Conservation (phyloP, 2,113 vertebrate species). For the Vulpes ferrilata region DNA sequence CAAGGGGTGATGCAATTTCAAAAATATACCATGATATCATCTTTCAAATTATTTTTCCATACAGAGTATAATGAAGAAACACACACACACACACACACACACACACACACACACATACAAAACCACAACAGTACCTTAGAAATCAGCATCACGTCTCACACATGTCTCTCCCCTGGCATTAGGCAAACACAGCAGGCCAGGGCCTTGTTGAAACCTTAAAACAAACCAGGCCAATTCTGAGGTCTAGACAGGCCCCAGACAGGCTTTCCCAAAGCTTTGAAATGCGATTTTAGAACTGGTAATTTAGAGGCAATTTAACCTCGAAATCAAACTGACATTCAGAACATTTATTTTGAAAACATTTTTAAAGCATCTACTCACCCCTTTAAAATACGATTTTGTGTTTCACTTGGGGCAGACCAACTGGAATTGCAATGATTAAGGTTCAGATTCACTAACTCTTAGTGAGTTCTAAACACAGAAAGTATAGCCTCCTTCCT, state of each 20-base stretch:
- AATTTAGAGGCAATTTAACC: constrained; percentile 76
- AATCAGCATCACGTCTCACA: constrained; percentile 42
- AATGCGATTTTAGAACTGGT: constrained; percentile 71
- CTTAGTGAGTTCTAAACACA: not conserved
- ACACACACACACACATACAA: not conserved
- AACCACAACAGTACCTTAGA: constrained; percentile 2
- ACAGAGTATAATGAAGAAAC: constrained; percentile 4
- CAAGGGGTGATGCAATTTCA: constrained; percentile 12
- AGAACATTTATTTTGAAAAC: constrained; percentile 78
- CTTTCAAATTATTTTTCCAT: constrained; percentile 68
- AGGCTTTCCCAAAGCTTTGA: constrained; percentile 75
- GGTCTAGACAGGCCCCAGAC: constrained; percentile 81
- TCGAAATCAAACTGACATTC: constrained; percentile 71
- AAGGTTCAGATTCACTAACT: not conserved
- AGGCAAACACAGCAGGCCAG: not conserved
- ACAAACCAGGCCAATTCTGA: constrained; percentile 77
- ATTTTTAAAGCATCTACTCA: constrained; percentile 68
- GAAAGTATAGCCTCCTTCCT: not conserved
- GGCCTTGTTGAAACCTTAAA: constrained; percentile 72
- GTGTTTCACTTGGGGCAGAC: constrained; percentile 41
- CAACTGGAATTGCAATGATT: not conserved
- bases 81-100: not conserved
- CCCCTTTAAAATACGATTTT: constrained; percentile 55
- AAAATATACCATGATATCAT: constrained; percentile 58
- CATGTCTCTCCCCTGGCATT: constrained; percentile 13